Base-by-base conservation (phyloP, 2,113 vertebrate species). In the Aplodontia rufa region DNA sequence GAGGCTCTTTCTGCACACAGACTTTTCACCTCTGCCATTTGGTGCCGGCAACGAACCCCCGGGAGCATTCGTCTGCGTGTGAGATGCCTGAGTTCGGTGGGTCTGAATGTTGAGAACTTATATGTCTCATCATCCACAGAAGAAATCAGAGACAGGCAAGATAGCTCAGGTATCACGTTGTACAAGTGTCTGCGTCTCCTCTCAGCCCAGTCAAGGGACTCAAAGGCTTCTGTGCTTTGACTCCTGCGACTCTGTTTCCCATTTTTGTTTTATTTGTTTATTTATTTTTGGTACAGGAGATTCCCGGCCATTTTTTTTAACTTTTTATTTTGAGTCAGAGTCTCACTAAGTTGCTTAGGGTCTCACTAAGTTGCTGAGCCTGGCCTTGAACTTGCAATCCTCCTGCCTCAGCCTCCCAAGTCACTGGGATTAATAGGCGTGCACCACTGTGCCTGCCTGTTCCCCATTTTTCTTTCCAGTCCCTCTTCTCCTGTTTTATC, bases 231-330 rank as follows among this genome's bases (percentile, higher is more conserved):
- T 78, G 19, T 51, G 49, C 58, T 93, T 78, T 58, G 37, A 53
- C 58, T 69, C 55, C 69, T 49, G 40, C 16, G 17, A 30, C 42
- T 87, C 53, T 76, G 2, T 19, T n/a, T 32, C 42, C 37, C 3
- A 22, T 32, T 45, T 79, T 68, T 32, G 76, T 81, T 92, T 60
- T n/a, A n/a, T n/a, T n/a, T n/a, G n/a, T n/a, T n/a, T n/a, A n/a
- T n/a, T n/a, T n/a, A n/a, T n/a, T n/a, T n/a, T n/a, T n/a, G n/a
- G n/a, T n/a, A n/a, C n/a, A n/a, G n/a, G n/a, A n/a, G n/a, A n/a
- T n/a, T n/a, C n/a, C n/a, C n/a, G n/a, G n/a, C n/a, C n/a, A n/a
- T n/a, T n/a, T n/a, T n/a, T n/a, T n/a, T n/a, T n/a, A n/a, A n/a
- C n/a, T n/a, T n/a, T n/a, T n/a, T n/a, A n/a, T n/a, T n/a, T n/a